phyloP scores from a whole-genome alignment of 2,797 vertebrate genomes.

The Poliocrania exsul region DNA sequence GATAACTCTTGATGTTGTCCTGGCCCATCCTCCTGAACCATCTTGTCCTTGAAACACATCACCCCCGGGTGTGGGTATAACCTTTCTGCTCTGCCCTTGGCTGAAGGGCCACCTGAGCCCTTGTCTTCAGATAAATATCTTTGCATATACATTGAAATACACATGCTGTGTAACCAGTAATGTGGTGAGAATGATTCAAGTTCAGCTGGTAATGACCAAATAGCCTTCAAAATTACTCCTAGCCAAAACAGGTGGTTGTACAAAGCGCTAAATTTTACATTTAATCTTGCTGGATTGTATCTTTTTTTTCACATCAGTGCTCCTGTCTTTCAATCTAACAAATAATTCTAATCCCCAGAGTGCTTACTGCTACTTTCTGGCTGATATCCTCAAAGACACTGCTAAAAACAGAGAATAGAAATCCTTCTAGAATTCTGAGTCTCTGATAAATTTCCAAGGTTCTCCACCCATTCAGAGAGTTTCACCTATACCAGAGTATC shows the following conservation, averaged over 20 bases:
- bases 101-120: not conserved
- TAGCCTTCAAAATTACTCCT: not conserved
- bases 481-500: not conserved
- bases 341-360: not conserved
- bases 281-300: not conserved
- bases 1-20: not conserved
- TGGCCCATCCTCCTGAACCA: not conserved
- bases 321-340: not conserved
- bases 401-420: not conserved
- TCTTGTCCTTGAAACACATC: not conserved
- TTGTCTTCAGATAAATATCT: not conserved
- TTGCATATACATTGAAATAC: not conserved
- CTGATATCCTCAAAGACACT: not conserved
- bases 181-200: not conserved
- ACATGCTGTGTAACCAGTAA: not conserved
- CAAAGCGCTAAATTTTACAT: not conserved
- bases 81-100: not conserved
- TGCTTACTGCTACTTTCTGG: not conserved
- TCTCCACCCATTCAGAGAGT: not conserved
- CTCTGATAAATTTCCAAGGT: not conserved
- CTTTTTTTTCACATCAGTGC: not conserved
- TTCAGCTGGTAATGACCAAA: not conserved
- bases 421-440: not conserved
- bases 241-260: not conserved
- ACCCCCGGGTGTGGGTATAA: not conserved